phyloP scores from a whole-genome alignment of 2,113 vertebrate genomes.

The Tragelaphus scriptus region DNA sequence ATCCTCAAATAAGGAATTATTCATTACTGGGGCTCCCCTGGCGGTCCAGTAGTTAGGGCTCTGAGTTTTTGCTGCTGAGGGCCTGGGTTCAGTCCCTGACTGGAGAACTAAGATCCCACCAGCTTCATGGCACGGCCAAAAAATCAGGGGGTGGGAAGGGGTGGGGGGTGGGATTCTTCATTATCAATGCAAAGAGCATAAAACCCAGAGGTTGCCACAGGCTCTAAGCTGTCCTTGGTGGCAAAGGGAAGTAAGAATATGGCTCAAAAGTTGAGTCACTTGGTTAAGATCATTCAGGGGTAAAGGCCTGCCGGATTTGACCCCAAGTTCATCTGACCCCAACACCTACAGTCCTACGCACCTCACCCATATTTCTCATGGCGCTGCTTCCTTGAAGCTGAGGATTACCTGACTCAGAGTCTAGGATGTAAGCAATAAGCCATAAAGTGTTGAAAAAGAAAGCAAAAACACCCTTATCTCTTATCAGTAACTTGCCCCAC shows the following conservation, averaged over 20 bases:
- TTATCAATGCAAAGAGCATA: background rate
- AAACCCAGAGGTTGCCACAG: background rate
- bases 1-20: background rate
- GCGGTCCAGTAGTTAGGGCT: background rate
- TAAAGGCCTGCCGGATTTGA: background rate
- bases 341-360: background rate
- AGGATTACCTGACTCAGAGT: background rate
- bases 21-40: background rate
- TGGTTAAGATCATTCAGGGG: background rate
- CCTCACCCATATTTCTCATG: background rate
- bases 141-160: accelerated
- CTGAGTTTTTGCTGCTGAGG: background rate
- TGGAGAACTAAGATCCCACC: background rate
- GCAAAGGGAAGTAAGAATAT: background rate
- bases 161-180: background rate
- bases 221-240: background rate
- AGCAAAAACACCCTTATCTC: background rate
- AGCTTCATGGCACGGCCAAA: background rate
- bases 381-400: constrained; percentile 29
- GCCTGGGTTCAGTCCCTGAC: background rate
- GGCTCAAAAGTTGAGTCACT: background rate
- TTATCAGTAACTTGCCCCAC: background rate
- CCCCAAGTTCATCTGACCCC: background rate
- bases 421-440: background rate
- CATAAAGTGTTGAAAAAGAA: constrained; percentile 7